Conservation (phyloP, 1,140 invertebrate genomes). For the Danaus melanippus region DNA sequence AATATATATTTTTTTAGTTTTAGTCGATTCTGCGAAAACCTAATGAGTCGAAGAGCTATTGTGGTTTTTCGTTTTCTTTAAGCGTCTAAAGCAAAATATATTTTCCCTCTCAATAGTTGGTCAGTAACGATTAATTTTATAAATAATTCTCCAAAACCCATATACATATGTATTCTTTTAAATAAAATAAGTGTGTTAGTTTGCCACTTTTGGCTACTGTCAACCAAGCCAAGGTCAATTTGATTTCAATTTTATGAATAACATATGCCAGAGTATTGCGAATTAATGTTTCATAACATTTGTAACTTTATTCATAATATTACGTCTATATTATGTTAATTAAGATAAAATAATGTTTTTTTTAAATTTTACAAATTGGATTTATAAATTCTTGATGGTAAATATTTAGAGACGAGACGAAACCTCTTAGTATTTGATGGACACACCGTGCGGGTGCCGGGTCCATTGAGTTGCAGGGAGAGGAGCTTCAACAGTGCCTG, state of each 20-base stretch:
- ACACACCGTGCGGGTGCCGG: too few relatives aligned
- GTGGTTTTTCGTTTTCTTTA: constrained; percentile 23
- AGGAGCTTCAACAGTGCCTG: too few relatives aligned
- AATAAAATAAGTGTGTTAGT: constrained; percentile 31
- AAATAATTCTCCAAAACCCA: constrained; percentile 35
- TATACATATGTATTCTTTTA: constrained; percentile 29
- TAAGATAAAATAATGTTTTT: background rate
- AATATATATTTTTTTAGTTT: too few relatives aligned
- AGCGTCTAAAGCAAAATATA: constrained; percentile 27
- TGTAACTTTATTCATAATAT: constrained; percentile 9
- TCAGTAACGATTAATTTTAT: constrained; percentile 31
- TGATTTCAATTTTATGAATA: too few relatives aligned
- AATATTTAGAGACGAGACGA: too few relatives aligned
- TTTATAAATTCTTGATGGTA: too few relatives aligned
- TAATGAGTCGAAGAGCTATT: constrained; percentile 31
- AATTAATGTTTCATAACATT: constrained; percentile 18
- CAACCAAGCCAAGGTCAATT: too few relatives aligned
- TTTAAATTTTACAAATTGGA: too few relatives aligned
- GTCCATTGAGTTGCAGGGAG: too few relatives aligned
- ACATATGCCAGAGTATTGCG: too few relatives aligned
- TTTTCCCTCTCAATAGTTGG: constrained; percentile 23
- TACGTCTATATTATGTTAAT: constrained; percentile 35
- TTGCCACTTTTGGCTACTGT: constrained; percentile 17
- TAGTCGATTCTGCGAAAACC: constrained; percentile 17
- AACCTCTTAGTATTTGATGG: too few relatives aligned